Conservation (phyloP, 2,113 vertebrate species). For the Notarius lentiginosus region DNA sequence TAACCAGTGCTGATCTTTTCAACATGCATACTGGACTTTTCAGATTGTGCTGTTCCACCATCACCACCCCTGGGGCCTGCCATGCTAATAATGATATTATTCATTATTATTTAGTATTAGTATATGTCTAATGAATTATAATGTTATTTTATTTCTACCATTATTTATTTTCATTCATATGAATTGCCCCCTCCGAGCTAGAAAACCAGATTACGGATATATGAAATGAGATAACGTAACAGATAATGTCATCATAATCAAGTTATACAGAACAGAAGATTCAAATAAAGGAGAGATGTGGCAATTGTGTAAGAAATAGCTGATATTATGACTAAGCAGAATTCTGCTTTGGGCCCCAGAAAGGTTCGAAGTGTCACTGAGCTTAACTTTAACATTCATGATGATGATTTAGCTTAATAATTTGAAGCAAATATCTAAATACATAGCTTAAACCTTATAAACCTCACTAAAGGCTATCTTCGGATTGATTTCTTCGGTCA, state of each 20-base stretch:
- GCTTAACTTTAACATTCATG: conserved; percentile 40
- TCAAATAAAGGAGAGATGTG: background rate
- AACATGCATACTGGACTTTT: background rate
- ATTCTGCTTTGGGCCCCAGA: conserved; percentile 4
- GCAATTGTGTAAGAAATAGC: background rate
- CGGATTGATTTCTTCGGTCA: conserved; percentile 17
- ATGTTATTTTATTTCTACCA: background rate
- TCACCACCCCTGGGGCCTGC: background rate
- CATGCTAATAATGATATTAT: background rate
- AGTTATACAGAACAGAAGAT: background rate
- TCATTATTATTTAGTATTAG: background rate
- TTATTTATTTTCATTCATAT: background rate
- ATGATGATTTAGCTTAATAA: conserved; percentile 39
- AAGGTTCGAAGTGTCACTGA: background rate
- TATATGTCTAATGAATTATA: background rate
- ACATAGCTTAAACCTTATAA: conserved; percentile 1
- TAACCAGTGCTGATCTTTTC: conserved; percentile 16
- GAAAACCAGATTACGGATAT: background rate
- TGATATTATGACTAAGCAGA: background rate
- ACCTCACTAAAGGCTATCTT: conserved; percentile 3
- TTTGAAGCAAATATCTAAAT: conserved; percentile 21
- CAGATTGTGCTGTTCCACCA: background rate
- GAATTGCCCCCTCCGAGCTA: background rate
- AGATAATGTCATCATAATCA: background rate
- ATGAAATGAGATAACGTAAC: background rate